phyloP scores from a whole-genome alignment of 1,140 invertebrate genomes.

The Ceratosolen solmsi region DNA sequence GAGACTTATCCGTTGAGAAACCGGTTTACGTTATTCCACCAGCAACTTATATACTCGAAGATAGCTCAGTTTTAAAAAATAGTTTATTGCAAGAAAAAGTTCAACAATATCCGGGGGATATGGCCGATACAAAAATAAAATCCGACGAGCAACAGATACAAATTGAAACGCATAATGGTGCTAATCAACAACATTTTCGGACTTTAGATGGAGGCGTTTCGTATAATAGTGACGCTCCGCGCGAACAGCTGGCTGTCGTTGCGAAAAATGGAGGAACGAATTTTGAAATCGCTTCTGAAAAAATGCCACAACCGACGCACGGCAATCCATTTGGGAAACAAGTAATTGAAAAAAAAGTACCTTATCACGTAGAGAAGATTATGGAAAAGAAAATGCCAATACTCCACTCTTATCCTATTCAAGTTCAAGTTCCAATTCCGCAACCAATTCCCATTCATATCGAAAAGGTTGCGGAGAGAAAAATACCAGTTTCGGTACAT shows the following conservation, averaged over 20 bases:
- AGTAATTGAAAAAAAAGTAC: conserved; percentile 69
- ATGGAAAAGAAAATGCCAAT: conserved; percentile 59
- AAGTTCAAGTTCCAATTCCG: conserved; percentile 69
- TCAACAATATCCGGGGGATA: conserved; percentile 22
- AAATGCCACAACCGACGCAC: conserved; percentile 56
- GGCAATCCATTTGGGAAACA: conserved; percentile 74
- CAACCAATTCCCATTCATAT: conserved; percentile 72
- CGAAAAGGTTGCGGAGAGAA: conserved; percentile 73
- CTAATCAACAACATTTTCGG: conserved; percentile 47
- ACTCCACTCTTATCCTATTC: conserved; percentile 58
- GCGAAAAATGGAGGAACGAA: conserved; percentile 38
- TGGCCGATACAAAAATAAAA: background rate
- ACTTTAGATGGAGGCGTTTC: background rate
- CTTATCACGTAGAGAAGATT: conserved; percentile 58
- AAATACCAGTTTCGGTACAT: conserved; percentile 60
- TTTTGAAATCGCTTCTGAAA: conserved; percentile 29
- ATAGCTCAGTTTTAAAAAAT: conserved; percentile 16
- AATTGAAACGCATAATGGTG: background rate
- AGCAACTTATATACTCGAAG: conserved; percentile 35
- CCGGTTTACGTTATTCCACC: conserved; percentile 45
- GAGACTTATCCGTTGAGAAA: background rate
- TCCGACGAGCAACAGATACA: background rate
- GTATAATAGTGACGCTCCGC: background rate
- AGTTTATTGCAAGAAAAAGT: conserved; percentile 42
- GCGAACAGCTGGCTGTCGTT: conserved; percentile 29